These are phyloP conservation scores for Scylla paramamosain DNA, from an alignment of 1,140 invertebrate genomes.

Conservation along the genomic window DNA sequence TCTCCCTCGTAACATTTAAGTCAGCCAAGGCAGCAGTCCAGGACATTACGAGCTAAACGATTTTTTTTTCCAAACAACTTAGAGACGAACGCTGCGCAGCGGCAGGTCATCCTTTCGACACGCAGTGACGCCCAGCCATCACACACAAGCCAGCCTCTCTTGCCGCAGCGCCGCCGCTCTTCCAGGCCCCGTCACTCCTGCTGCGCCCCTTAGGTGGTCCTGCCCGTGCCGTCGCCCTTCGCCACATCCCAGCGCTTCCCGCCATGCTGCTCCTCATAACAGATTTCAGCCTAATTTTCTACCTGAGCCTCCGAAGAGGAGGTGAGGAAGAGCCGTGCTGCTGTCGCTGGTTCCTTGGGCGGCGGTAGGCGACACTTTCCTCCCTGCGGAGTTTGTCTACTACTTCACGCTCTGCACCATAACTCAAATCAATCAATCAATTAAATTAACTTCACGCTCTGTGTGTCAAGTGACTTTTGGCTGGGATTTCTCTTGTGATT, in stretches of 20 bases:
- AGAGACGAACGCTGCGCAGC: neutral
- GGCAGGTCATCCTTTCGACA: neutral
- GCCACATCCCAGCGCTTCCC: conserved; percentile 17
- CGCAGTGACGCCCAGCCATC: neutral
- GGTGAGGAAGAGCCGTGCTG: neutral
- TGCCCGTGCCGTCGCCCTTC: neutral
- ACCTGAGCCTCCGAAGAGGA: neutral
- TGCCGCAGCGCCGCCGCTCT: neutral
- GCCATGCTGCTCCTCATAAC: neutral
- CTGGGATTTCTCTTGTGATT: conserved; percentile 71
- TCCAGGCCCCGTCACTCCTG: neutral
- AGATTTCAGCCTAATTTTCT: conserved; percentile 34
- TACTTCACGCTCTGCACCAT: conserved; percentile 65
- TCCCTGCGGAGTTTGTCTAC: conserved; percentile 46
- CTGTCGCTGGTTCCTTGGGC: neutral
- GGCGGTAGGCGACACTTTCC: neutral
- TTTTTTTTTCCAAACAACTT: neutral
- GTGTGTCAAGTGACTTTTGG: conserved; percentile 73
- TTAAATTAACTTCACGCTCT: conserved; percentile 64
- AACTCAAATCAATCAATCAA: too few species aligned
- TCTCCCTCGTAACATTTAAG: neutral
- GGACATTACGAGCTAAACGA: neutral
- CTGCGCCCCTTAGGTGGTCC: neutral
- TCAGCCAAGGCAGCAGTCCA: neutral
- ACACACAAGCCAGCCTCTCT: conserved; percentile 8